Percentiles rank a stretch among this genome's conserved stretches.
Evolutionary conservation across 2,113 vertebrate species (phyloP).

Genomic region (Phylloscopus trochilus): DNA sequence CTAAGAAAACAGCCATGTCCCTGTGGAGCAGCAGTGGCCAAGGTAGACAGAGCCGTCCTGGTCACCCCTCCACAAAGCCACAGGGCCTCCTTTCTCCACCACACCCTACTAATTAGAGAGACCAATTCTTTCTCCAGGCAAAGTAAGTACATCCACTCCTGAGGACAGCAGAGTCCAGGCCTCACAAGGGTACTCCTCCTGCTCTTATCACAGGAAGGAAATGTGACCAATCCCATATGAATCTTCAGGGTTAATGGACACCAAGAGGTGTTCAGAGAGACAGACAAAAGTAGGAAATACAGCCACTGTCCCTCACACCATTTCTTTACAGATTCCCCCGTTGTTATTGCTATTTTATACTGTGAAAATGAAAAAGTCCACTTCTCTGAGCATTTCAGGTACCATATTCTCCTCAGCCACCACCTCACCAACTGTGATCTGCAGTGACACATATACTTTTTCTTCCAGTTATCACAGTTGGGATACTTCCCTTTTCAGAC

Average conservation of each 20-base stretch:
- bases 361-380: background rate
- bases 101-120: background rate
- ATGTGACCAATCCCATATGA: background rate
- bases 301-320: background rate
- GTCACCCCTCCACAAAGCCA: background rate
- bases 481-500: background rate
- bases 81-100: background rate
- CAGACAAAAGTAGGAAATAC: background rate
- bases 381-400: background rate
- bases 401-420: background rate
- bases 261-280: fast-evolving
- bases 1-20: background rate
- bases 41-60: background rate
- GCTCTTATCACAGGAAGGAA: background rate
- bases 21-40: fast-evolving
- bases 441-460: background rate
- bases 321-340: background rate
- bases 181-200: background rate
- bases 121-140: background rate
- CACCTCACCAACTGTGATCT: background rate
- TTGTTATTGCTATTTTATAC: background rate
- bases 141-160: background rate
- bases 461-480: background rate
- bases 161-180: background rate
- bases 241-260: background rate